Base-by-base conservation (phyloP, 92 coral and sea anemone genomes). In the Nematostella vectensis region DNA sequence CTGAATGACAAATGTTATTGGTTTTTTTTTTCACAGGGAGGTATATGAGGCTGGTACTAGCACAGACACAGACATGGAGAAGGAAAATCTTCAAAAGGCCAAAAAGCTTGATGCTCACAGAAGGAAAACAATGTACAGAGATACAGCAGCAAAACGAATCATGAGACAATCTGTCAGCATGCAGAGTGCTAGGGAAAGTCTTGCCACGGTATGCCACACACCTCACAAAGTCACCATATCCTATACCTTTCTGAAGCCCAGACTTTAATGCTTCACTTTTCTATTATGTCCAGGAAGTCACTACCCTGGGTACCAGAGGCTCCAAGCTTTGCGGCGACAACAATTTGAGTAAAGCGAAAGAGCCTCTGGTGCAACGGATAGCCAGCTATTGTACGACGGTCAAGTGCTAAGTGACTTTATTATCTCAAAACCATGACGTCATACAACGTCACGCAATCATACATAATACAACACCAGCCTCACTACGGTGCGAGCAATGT, bases 41-140 rank as follows among this genome's bases (percentile, higher is more conserved):
- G 77, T 74, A 18, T 79, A 79, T 45, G 86, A 68, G 4, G 86
- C 82, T 42, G 91, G 81, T 26, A 31, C 79, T 54, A 78, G 82
- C 33, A 78, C 94, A 38, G 94, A 83, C 48, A 83, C 78, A 31
- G 94, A 83, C 18, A 73, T 59, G 40, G 70, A 66, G 70, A 75
- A 55, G 22, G 78, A 67, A 57, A 68, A 71, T 48, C 52, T 57
- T 8, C 80, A 80, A 37, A 70, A 51, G 25, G 83, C 59, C 27
- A 71, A 77, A 19, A 57, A 63, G 38, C 67, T 80, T 36, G 88
- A 85, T 37, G 43, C 48, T 25, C 50, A 69, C 23, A 67, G 80
- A 48, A 55, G 72, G 39, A 75, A 73, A 58, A 65, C 69, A 43
- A 75, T 75, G 80, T 29, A 47, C 65, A 78, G 65, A 62, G 78